Percentiles rank a stretch among this genome's conserved stretches.
These are phyloP conservation scores for Cathartes aura DNA, from an alignment of 2,113 vertebrate genomes.

Conservation along the genomic window DNA sequence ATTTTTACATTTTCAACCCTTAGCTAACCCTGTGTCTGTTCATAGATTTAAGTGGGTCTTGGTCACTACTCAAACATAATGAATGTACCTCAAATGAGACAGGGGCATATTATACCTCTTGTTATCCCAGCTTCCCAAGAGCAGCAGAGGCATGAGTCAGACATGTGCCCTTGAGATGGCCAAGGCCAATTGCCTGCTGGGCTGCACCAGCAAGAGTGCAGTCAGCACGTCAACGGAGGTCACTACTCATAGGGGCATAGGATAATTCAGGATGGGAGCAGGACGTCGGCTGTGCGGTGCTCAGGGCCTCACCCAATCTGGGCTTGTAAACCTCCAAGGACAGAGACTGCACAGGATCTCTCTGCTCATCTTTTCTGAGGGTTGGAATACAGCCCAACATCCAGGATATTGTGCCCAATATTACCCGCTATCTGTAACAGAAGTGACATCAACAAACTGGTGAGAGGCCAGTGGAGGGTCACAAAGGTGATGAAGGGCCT, in stretches of 20 bases:
- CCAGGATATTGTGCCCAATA: fast-evolving
- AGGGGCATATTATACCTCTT: background rate
- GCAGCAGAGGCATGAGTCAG: background rate
- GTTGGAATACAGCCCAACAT: background rate
- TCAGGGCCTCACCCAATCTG: background rate
- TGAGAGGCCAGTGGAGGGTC: background rate
- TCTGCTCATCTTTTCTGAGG: background rate
- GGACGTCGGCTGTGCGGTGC: background rate
- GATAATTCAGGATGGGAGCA: background rate
- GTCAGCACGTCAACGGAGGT: background rate
- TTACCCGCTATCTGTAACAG: background rate
- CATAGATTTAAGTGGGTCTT: background rate
- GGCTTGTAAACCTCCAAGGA: background rate
- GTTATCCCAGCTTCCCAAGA: background rate
- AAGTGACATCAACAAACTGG: background rate
- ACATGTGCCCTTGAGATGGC: background rate
- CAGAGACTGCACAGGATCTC: background rate
- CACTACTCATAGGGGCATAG: background rate
- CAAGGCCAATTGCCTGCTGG: background rate
- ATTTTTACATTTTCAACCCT: background rate
- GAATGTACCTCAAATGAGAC: background rate
- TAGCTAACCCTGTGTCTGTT: background rate
- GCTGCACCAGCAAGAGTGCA: background rate
- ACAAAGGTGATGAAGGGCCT: background rate
- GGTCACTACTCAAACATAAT: background rate